phyloP scores from a whole-genome alignment of 2,113 vertebrate genomes.

The Marcusenius ussheri region DNA sequence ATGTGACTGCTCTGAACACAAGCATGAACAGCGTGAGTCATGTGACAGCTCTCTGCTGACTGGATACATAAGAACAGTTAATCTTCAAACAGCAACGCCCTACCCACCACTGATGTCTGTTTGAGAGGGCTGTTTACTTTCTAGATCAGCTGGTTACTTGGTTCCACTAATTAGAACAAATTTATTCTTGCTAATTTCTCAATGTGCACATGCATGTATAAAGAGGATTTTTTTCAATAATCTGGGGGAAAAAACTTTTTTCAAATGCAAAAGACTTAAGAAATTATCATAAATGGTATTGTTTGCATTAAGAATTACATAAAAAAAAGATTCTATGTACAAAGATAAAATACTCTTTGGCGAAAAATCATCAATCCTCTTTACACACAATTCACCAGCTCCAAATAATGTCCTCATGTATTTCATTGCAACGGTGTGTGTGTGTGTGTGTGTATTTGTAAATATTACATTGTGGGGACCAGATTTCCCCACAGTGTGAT shows the following conservation, averaged over 20 bases:
- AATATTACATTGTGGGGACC: not conserved
- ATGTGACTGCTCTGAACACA: not conserved
- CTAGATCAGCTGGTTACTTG: not conserved
- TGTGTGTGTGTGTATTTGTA: not conserved
- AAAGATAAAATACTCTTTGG: not conserved
- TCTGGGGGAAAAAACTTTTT: not conserved
- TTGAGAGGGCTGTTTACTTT: not conserved
- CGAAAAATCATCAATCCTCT: not conserved
- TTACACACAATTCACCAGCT: not conserved
- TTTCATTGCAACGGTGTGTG: not conserved
- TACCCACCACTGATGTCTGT: not conserved
- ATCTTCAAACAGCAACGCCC: not conserved
- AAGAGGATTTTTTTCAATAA: not conserved
- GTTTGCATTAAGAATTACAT: not conserved
- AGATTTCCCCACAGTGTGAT: not conserved
- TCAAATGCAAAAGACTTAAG: not conserved
- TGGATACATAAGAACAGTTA: not conserved
- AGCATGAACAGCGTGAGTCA: not conserved
- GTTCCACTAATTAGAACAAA: not conserved
- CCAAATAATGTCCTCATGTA: not conserved
- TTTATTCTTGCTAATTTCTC: not conserved
- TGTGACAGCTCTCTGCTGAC: not conserved
- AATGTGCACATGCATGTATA: not conserved
- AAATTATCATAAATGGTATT: not conserved
- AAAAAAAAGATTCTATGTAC: not conserved